Conservation (phyloP, 2,113 vertebrate species). For the Pangasianodon hypophthalmus region DNA sequence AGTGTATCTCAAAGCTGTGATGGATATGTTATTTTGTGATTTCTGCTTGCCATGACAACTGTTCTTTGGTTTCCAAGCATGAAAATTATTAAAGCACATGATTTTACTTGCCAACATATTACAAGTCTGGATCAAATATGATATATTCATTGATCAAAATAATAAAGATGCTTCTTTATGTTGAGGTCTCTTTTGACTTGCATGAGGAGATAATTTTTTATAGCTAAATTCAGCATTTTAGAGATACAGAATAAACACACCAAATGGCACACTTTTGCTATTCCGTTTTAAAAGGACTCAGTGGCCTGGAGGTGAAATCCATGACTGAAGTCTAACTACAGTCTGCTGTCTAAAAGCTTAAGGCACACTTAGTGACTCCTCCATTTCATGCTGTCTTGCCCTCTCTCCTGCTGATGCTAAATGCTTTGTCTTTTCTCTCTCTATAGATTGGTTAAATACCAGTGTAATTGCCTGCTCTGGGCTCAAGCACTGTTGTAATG, state of each 20-base stretch:
- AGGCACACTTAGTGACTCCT: conserved; percentile 72
- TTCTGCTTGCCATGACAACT: background rate
- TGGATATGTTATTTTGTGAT: background rate
- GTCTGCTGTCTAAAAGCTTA: conserved; percentile 72
- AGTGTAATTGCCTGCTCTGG: conserved; percentile 83
- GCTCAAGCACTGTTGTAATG: conserved; percentile 75
- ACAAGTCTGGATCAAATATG: background rate
- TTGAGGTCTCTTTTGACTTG: background rate
- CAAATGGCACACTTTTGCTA: background rate
- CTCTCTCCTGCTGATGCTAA: conserved; percentile 75
- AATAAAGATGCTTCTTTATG: background rate
- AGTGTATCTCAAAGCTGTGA: background rate
- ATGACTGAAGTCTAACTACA: conserved; percentile 43
- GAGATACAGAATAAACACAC: background rate
- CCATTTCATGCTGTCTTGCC: conserved; percentile 75
- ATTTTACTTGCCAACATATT: background rate
- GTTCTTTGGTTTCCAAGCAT: background rate
- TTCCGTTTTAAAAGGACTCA: conserved; percentile 31
- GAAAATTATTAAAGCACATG: background rate
- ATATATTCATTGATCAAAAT: background rate
- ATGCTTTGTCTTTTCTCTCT: conserved; percentile 73
- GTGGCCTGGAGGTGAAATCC: conserved; percentile 49
- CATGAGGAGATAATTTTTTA: background rate
- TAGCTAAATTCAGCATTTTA: conserved; percentile 3
- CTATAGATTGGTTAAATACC: conserved; percentile 87